phyloP scores from a whole-genome alignment of 2,888 invertebrate species.

The Plebejus argus region DNA sequence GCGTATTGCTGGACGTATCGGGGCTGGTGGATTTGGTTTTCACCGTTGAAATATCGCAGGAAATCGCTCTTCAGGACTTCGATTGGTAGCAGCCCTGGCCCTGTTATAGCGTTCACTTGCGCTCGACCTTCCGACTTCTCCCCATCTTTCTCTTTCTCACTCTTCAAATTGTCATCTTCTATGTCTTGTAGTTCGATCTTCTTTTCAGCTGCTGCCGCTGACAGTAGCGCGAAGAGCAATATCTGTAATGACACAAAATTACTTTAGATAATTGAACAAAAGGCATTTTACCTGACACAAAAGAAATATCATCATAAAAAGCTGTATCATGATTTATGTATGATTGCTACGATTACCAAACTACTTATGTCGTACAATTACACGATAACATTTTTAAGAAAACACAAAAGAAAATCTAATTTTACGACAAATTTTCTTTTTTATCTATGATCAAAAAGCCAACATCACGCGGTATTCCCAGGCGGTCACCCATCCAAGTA shows the following conservation, averaged over 20 bases:
- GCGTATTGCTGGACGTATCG: constrained; percentile 70
- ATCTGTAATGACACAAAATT: constrained; percentile 59
- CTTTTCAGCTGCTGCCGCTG: constrained; percentile 74
- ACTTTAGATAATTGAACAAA: background rate
- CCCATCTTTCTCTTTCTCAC: constrained; percentile 72
- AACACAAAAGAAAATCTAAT: too few species aligned
- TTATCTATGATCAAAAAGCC: too few species aligned
- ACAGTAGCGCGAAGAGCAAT: constrained; percentile 55
- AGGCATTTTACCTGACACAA: background rate
- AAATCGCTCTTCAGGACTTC: constrained; percentile 64
- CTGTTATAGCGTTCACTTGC: constrained; percentile 47
- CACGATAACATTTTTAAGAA: background rate
- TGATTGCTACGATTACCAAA: background rate
- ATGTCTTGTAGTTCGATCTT: constrained; percentile 88
- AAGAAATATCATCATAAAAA: background rate
- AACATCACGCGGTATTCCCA: too few species aligned
- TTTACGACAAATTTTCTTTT: too few species aligned
- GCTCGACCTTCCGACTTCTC: constrained; percentile 54
- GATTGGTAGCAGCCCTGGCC: constrained; percentile 50
- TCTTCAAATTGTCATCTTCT: constrained; percentile 85
- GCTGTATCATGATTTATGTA: too few species aligned
- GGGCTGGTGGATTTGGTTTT: constrained; percentile 51
- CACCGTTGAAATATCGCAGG: constrained; percentile 58
- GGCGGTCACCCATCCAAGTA: too few species aligned
- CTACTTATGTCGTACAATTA: background rate